phyloP scores from a whole-genome alignment of 2,888 invertebrate species.

The Drosophila silvestris region DNA sequence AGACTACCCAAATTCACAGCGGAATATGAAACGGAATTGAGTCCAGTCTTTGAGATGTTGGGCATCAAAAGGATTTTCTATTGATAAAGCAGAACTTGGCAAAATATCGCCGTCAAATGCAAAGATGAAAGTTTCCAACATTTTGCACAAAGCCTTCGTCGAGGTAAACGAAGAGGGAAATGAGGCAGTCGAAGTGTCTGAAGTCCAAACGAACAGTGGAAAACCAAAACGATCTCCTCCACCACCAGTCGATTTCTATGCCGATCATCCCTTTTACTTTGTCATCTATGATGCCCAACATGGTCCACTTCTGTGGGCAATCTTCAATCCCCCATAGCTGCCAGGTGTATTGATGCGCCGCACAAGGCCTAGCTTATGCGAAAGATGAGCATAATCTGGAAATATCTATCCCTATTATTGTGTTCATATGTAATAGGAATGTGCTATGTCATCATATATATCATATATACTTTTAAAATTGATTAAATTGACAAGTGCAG shows the following conservation, averaged over 20 bases:
- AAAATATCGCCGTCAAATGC: constrained; percentile 86
- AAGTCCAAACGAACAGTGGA: not conserved
- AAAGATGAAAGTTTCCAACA: constrained; percentile 88
- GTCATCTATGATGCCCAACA: constrained; percentile 34
- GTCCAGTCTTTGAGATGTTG: constrained; percentile 85
- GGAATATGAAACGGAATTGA: constrained; percentile 54
- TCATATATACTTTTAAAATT: not conserved
- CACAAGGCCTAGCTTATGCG: constrained; percentile 18
- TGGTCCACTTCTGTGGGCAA: constrained; percentile 35
- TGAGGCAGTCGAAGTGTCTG: constrained; percentile 92
- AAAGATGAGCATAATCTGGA: constrained; percentile 4
- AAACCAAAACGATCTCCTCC: not conserved
- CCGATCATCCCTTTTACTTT: constrained; percentile 49
- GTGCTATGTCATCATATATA: not conserved
- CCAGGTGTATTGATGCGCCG: constrained; percentile 10
- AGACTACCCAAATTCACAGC: constrained; percentile 90
- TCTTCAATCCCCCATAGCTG: constrained; percentile 15
- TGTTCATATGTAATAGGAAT: not conserved
- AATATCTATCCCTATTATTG: not conserved
- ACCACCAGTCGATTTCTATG: constrained; percentile 29
- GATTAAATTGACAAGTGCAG: not conserved
- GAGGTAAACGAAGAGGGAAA: constrained; percentile 94
- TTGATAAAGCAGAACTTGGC: constrained; percentile 86
- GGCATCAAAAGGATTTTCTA: constrained; percentile 89
- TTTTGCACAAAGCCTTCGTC: constrained; percentile 93